Evolutionary conservation across 2,113 vertebrate genomes (phyloP).

Genomic region (Oenanthe oenanthe): DNA sequence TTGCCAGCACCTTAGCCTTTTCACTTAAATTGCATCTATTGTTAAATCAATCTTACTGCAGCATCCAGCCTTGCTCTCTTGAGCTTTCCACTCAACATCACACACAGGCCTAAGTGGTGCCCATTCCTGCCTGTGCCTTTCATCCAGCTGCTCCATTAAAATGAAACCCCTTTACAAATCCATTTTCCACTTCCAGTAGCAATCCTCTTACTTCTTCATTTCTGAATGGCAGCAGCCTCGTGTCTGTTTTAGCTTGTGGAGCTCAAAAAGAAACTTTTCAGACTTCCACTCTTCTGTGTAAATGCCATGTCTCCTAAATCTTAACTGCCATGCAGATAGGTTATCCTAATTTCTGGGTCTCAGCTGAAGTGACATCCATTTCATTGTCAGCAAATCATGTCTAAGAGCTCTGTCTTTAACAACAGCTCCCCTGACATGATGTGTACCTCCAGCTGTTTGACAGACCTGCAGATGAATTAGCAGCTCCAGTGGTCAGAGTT

Average conservation of each 20-base stretch:
- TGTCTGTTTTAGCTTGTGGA: background rate
- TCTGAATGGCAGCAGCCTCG: background rate
- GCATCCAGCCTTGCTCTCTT: background rate
- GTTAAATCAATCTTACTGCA: constrained; percentile 60
- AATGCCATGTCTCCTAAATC: background rate
- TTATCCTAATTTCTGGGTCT: background rate
- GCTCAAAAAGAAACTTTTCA: background rate
- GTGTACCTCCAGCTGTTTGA: background rate
- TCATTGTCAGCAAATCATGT: background rate
- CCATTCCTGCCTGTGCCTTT: background rate
- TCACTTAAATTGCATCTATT: constrained; percentile 46
- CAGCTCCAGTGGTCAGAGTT: background rate
- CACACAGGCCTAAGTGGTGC: background rate
- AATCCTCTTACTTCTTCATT: background rate
- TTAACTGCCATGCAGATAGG: background rate
- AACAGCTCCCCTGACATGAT: background rate
- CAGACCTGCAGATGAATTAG: background rate
- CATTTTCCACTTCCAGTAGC: background rate
- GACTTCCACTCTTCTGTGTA: background rate
- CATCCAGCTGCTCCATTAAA: background rate
- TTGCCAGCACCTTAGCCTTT: constrained; percentile 40
- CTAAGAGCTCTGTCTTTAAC: background rate
- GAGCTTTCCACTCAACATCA: constrained; percentile 22
- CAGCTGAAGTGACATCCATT: background rate
- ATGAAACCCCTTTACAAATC: constrained; percentile 1